These are phyloP conservation scores for Toxotes jaculatrix DNA, from an alignment of 2,113 vertebrate genomes.

Conservation along the genomic window DNA sequence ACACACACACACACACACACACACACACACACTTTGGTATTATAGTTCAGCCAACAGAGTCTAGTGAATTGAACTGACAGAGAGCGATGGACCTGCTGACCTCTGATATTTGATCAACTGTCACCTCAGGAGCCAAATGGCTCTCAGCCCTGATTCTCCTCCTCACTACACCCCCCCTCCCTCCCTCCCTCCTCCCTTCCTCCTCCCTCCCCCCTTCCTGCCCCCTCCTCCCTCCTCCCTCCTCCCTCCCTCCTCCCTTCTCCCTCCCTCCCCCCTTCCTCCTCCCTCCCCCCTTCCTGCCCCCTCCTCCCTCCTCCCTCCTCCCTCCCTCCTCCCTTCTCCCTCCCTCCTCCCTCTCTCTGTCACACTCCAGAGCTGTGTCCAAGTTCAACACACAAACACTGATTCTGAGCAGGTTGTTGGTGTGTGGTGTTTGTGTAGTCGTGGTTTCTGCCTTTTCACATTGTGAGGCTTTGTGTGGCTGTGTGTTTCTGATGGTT, in stretches of 20 bases:
- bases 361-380: background rate
- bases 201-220: too few species aligned
- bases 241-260: background rate
- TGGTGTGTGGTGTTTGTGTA: background rate
- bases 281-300: too few species aligned
- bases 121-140: background rate
- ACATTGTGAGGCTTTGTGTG: too few species aligned
- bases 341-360: background rate
- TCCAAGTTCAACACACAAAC: slow-evolving; percentile 16
- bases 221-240: too few species aligned
- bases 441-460: too few species aligned
- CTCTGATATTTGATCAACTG: slow-evolving; percentile 20
- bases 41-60: too few species aligned
- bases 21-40: too few species aligned
- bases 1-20: too few species aligned
- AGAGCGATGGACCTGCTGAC: slow-evolving; percentile 1
- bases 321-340: too few species aligned
- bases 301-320: background rate
- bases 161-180: background rate
- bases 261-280: background rate
- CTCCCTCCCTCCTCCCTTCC: background rate
- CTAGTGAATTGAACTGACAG: background rate
- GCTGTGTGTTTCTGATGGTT: too few species aligned
- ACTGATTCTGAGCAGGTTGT: background rate
- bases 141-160: background rate